These are phyloP conservation scores for Metalampra italica DNA, from an alignment of 2,888 invertebrate species.

Conservation along the genomic window DNA sequence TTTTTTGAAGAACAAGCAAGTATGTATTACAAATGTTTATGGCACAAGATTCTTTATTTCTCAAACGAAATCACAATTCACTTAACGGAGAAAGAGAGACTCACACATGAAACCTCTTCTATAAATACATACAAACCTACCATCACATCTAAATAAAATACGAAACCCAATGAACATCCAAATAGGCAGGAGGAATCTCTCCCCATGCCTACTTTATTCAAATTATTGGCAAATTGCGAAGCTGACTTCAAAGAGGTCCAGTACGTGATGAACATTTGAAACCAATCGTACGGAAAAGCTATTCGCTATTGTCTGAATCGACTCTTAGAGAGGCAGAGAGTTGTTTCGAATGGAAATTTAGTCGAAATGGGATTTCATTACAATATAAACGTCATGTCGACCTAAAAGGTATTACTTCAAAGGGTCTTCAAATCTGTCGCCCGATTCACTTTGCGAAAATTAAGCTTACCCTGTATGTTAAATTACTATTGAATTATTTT, in stretches of 20 bases:
- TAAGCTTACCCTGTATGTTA: background rate
- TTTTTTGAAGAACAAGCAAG: too few relatives aligned
- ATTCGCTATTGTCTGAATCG: constrained; percentile 23
- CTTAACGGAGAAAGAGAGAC: too few relatives aligned
- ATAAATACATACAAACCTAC: background rate
- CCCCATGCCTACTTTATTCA: constrained; percentile 34
- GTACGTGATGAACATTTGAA: constrained; percentile 45
- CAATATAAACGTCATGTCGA: background rate
- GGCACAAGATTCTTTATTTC: too few relatives aligned
- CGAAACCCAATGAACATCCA: background rate
- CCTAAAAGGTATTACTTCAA: background rate
- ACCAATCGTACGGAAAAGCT: constrained; percentile 37
- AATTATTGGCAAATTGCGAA: constrained; percentile 44
- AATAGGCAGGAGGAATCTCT: constrained; percentile 4
- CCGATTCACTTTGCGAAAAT: background rate
- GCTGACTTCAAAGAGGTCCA: constrained; percentile 36
- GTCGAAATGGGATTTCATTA: constrained; percentile 3
- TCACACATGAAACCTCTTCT: too few relatives aligned
- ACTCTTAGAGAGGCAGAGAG: background rate
- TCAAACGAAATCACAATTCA: too few relatives aligned
- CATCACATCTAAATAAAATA: background rate
- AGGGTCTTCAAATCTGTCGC: background rate
- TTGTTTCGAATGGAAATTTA: constrained; percentile 10
- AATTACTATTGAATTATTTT: too few relatives aligned
- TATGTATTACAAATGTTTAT: too few relatives aligned